Base-by-base conservation (phyloP, 2,888 invertebrate species). In the Agrotis exclamationis region DNA sequence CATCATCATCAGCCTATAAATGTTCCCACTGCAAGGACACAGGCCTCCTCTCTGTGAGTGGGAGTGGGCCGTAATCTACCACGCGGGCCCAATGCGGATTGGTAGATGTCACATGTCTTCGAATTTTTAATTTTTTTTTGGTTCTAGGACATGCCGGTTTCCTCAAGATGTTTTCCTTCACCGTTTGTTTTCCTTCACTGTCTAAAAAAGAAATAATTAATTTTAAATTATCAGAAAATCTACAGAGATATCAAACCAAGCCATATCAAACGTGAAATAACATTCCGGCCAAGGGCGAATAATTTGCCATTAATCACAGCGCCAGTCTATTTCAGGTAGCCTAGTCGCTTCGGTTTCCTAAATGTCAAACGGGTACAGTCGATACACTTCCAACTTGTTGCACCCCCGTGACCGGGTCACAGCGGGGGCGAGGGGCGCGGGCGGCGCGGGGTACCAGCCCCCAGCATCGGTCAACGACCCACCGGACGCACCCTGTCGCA, bases 341-440 rank as follows among this genome's bases (percentile, higher is more conserved):
- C 83, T 80, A 80, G 80, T 48, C 33, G 62, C 62, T 45, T 75
- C 72, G 80, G 77, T 79, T 82, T 77, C 76, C 85, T 93, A 96
- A 96, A 96, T 96, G 96, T 95, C 96, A 96, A 94, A 94, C 89
- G 92, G 87, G 82, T 91, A 92, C 79, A 89, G 93, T 95, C 94
- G 93, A 95, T 95, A 94, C 83, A 87, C 86, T 81, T 85, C 56
- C 33, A 56, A 20, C 56, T 95, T 95, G 96, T 96, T 96, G 95
- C 94, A 89, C 82, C 86, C 86, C 82, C 86, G 88, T 93, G 92
- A 93, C 93, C 94, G 87, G 96, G 94, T 94, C 94, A 93, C 82
- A 72, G 91, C 86, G 93, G 91, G 86, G 89, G 80, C 67, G 85
- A 85, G 87, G 76, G 80, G 80, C 81, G 84, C 79, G 87, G 85